phyloP scores from a whole-genome alignment of 2,888 invertebrate genomes.

The Drosophila birchii region DNA sequence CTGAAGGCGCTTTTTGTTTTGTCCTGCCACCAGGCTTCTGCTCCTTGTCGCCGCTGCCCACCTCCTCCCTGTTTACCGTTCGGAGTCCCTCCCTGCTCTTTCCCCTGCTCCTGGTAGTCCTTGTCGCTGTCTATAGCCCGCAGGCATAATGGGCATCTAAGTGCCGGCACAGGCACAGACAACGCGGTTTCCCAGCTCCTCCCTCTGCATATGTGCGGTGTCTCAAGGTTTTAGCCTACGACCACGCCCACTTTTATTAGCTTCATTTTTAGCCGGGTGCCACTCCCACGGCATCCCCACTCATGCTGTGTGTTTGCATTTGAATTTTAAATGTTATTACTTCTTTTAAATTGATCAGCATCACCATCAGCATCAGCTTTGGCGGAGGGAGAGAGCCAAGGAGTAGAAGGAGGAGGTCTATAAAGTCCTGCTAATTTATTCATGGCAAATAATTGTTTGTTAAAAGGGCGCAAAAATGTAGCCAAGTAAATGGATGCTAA shows the following conservation, averaged over 20 bases:
- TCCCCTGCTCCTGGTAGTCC: neutral
- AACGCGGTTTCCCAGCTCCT: conserved; percentile 28
- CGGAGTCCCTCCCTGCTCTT: neutral
- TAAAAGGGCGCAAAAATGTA: conserved; percentile 52
- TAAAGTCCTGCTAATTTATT: conserved; percentile 69
- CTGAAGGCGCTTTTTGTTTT: conserved; percentile 52
- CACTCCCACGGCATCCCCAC: conserved; percentile 17
- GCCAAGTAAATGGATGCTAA: conserved; percentile 37
- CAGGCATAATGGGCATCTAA: conserved; percentile 61
- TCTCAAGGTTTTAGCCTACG: conserved; percentile 47
- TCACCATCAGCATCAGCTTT: conserved; percentile 45
- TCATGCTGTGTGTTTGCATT: conserved; percentile 56
- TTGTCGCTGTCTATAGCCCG: conserved; percentile 41
- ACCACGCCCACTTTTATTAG: conserved; percentile 46
- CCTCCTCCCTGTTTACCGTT: neutral
- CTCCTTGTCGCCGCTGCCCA: conserved; percentile 1
- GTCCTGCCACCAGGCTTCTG: conserved; percentile 28
- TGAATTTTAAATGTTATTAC: conserved; percentile 80
- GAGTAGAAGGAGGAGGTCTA: neutral
- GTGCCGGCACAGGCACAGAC: conserved; percentile 44
- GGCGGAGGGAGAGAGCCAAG: neutral
- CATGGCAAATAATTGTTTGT: conserved; percentile 76
- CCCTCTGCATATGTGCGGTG: conserved; percentile 38
- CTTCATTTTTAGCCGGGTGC: conserved; percentile 29
- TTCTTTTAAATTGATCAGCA: conserved; percentile 70